Conservation (phyloP, 1,140 invertebrate genomes). For the Zaprionus ornatus region DNA sequence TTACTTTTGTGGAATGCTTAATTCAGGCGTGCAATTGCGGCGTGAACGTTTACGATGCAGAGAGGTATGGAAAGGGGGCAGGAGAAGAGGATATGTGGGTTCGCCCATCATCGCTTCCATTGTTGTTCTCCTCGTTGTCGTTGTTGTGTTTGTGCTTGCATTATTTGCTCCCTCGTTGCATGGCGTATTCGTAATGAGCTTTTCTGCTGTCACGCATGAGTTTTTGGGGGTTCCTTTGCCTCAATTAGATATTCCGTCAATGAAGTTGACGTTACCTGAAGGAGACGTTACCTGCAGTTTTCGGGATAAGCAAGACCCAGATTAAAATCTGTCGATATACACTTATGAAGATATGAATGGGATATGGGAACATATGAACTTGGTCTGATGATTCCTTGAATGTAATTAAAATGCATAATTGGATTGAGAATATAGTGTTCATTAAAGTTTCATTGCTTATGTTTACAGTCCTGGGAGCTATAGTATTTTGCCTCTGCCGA, state of each 20-base stretch:
- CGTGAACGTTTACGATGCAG: conserved; percentile 57
- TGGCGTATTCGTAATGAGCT: conserved; percentile 77
- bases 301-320: neutral
- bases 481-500: too few species aligned
- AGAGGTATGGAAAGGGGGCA: neutral
- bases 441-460: conserved; percentile 1
- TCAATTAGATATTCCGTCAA: conserved; percentile 76
- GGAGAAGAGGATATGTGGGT: neutral
- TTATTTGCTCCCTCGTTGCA: conserved; percentile 68
- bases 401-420: neutral
- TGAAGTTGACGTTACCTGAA: conserved; percentile 50
- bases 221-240: conserved; percentile 46
- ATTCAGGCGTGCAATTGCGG: conserved; percentile 76
- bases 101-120: neutral
- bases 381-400: neutral
- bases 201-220: conserved; percentile 45
- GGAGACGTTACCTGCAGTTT: conserved; percentile 22
- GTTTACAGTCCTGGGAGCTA: neutral
- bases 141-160: conserved; percentile 50
- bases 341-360: too few species aligned
- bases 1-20: conserved; percentile 79
- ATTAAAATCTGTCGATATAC: neutral
- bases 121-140: conserved; percentile 12
- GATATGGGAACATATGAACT: too few species aligned
- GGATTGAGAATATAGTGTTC: neutral